These are phyloP conservation scores for Aptenodytes patagonicus DNA, from an alignment of 2,113 vertebrate genomes.

Conservation along the genomic window DNA sequence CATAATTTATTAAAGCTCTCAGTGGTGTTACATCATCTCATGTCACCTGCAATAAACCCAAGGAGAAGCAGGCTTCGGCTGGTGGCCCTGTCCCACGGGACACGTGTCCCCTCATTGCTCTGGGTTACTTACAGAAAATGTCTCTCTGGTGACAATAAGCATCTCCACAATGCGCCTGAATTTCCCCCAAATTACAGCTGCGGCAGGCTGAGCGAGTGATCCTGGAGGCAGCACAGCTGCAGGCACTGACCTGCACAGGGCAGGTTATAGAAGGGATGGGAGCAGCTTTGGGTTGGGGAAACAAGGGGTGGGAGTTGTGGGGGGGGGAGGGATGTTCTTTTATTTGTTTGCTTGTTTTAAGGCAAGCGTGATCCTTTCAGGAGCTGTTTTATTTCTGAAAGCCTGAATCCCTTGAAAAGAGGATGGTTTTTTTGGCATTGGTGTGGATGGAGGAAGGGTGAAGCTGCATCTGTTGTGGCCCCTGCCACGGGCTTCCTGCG, in stretches of 20 bases:
- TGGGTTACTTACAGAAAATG: neutral
- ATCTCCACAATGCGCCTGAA: rapidly evolving
- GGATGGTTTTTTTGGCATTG: neutral
- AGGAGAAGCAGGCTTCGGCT: neutral
- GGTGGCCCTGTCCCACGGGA: rapidly evolving
- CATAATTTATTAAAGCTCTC: neutral
- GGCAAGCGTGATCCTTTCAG: neutral
- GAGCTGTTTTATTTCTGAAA: neutral
- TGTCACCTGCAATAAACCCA: neutral
- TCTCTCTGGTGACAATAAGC: neutral
- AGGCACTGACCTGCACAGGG: neutral
- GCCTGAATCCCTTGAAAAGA: neutral
- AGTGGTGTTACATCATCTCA: neutral
- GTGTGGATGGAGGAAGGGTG: neutral
- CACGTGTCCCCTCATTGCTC: rapidly evolving
- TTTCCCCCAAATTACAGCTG: neutral
- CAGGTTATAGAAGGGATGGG: neutral
- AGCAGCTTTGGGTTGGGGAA: neutral
- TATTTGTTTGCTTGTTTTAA: neutral
- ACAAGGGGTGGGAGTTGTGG: neutral
- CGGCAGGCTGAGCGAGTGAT: neutral
- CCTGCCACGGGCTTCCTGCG: rapidly evolving
- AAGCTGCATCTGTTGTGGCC: neutral
- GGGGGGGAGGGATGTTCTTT: too few species aligned
- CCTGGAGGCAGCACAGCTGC: neutral